Conservation (phyloP, 2,113 vertebrate genomes). For the Equus przewalskii region DNA sequence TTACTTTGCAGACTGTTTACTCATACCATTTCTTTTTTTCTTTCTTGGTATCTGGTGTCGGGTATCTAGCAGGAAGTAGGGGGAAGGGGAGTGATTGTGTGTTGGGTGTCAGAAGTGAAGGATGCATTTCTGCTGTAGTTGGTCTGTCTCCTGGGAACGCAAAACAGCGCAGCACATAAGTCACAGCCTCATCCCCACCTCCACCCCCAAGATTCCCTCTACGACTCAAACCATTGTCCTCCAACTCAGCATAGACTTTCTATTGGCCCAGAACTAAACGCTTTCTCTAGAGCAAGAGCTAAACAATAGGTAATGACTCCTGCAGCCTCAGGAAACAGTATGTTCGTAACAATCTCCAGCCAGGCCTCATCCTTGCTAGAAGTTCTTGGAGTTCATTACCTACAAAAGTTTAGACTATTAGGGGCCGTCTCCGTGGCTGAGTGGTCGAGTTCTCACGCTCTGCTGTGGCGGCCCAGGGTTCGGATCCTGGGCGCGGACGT, state of each 20-base stretch:
- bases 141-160: neutral
- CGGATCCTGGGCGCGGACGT: too few species aligned
- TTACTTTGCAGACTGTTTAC: neutral
- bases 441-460: too few species aligned
- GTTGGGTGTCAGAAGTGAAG: neutral
- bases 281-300: constrained; percentile 5
- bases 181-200: neutral
- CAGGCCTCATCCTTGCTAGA: neutral
- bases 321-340: neutral
- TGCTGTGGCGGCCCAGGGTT: too few species aligned
- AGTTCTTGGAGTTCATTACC: neutral
- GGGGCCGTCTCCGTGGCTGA: too few species aligned
- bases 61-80: neutral
- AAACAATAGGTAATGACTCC: neutral
- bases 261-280: neutral
- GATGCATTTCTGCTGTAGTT: neutral
- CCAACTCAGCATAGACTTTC: neutral
- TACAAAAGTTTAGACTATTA: neutral
- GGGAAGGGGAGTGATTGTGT: neutral
- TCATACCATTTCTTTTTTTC: neutral
- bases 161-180: neutral
- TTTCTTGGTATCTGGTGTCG: neutral
- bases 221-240: neutral
- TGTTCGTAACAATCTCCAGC: neutral
- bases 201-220: neutral